Base-by-base conservation (phyloP, 2,888 invertebrate genomes). In the Drosophila nr. perissopoda region DNA sequence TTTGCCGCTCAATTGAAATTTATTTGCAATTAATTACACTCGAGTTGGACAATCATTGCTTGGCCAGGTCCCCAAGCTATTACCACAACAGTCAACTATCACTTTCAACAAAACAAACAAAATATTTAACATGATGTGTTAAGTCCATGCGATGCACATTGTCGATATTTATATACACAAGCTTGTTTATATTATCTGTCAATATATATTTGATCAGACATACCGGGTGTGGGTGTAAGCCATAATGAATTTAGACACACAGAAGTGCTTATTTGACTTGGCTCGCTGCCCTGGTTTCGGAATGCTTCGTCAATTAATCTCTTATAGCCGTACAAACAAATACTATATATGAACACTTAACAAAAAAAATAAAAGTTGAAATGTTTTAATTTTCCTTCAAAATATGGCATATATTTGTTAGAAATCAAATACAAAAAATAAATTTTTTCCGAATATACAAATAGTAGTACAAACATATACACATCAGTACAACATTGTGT, bases 181-280 rank as follows among this genome's bases (percentile, higher is more conserved):
- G n/a, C 6, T 31, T 18, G 33, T 42, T 42, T 48, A 57, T 61
- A 48, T 49, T 40, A 13, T 36, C 64, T 71, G 63, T 62, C 52
- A 54, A 66, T 57, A 71, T 70, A 67, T 69, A 74, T 83, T 79
- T 79, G 67, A 83, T 80, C 70, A 72, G 67, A 53, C 56, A 31
- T 46, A 48, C 51, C 38, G 66, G 59, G 61, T 18, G 79, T 74
- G 63, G 76, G 71, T 61, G 67, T 38, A 29, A 62, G 38, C 21
- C 54, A 59, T 52, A 67, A 51, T 25, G 54, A 74, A 74, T 74
- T 65, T 53, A 62, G 64, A 62, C 64, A 62, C n/a, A 53, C 25
- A 59, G 64, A 68, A 68, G 79, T 79, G 79, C 48, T 18, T 70
- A 52, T 80, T 74, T 77, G 71, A 61, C 79, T 85, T 74, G 86